A percentile compares a stretch with the other conserved stretches of the same genome.
phyloP scores from a whole-genome alignment of 2,113 vertebrate species.

The Thunnus maccoyii region DNA sequence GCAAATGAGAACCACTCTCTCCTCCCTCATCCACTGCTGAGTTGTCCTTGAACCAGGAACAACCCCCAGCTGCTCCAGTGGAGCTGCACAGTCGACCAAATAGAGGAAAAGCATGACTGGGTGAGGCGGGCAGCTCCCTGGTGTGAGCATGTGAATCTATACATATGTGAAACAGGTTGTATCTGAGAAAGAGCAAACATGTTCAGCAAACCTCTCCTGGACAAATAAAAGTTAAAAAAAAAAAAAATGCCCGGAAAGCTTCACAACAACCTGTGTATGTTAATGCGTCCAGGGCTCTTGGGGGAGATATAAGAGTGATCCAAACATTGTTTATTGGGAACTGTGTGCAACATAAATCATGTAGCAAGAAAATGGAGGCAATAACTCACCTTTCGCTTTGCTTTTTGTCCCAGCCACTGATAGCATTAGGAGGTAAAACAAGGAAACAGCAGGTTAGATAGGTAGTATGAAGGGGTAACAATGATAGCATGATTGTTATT shows the following conservation, averaged over 20 bases:
- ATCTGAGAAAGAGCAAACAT: conserved; percentile 25
- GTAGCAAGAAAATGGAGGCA: conserved; percentile 80
- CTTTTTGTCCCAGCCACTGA: conserved; percentile 87
- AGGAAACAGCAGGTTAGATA: conserved; percentile 80
- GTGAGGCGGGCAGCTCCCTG: conserved; percentile 46
- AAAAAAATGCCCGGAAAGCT: conserved; percentile 29
- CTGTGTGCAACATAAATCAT: conserved; percentile 84
- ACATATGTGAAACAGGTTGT: conserved; percentile 60
- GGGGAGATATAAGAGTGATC: conserved; percentile 78
- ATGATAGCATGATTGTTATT: conserved; percentile 60
- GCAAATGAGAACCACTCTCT: conserved; percentile 48
- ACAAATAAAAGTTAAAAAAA: conserved; percentile 51
- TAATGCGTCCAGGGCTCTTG: conserved; percentile 74
- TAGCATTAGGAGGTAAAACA: conserved; percentile 75
- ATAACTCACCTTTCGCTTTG: conserved; percentile 89
- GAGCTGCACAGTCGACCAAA: conserved; percentile 61
- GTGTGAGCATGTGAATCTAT: conserved; percentile 54
- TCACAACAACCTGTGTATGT: conserved; percentile 68
- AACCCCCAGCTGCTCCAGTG: conserved; percentile 64
- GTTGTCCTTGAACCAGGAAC: conserved; percentile 73
- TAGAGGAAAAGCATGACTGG: conserved; percentile 46
- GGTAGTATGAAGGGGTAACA: conserved; percentile 53
- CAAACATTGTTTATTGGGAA: conserved; percentile 82
- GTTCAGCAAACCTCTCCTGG: conserved; percentile 32
- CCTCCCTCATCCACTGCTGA: conserved; percentile 47